These are phyloP conservation scores for Balanococcus diminutus DNA, from an alignment of 2,888 invertebrate species.

Conservation along the genomic window DNA sequence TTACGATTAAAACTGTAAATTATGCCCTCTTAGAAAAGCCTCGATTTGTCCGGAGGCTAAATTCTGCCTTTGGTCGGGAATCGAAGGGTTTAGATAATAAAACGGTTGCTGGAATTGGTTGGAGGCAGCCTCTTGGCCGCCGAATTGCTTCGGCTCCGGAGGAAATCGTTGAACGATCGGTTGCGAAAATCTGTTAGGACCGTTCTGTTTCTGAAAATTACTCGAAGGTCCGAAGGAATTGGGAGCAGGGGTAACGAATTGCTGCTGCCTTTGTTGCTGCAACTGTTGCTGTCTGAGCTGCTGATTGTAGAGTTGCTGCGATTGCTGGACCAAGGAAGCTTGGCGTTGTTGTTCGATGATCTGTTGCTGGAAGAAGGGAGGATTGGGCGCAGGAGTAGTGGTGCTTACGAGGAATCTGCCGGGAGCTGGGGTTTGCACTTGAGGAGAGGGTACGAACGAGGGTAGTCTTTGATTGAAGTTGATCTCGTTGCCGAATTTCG, in stretches of 20 bases:
- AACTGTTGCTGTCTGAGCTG: conserved; percentile 64
- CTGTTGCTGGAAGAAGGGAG: conserved; percentile 64
- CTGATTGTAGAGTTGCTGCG: conserved; percentile 71
- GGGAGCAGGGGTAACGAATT: conserved; percentile 25
- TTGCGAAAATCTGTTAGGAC: conserved; percentile 52
- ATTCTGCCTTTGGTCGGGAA: conserved; percentile 58
- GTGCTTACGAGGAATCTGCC: conserved; percentile 58
- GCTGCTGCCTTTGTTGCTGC: conserved; percentile 64
- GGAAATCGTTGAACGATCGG: conserved; percentile 46
- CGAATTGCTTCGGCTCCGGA: conserved; percentile 43
- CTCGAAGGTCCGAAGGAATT: too few species aligned
- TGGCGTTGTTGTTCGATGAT: conserved; percentile 70
- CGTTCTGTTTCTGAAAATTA: conserved; percentile 47
- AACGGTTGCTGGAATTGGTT: conserved; percentile 61
- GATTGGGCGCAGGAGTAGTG: conserved; percentile 59
- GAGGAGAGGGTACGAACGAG: conserved; percentile 56
- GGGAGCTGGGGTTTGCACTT: conserved; percentile 61
- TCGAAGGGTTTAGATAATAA: conserved; percentile 48
- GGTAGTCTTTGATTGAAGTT: conserved; percentile 73
- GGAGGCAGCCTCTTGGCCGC: background rate
- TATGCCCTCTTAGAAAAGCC: conserved; percentile 74
- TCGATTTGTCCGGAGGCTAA: conserved; percentile 77
- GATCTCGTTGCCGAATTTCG: conserved; percentile 66
- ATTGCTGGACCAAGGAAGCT: conserved; percentile 69
- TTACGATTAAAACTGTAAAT: conserved; percentile 59